These are phyloP conservation scores for Rhynchonycteris naso DNA, from an alignment of 2,797 vertebrate species.

Conservation along the genomic window DNA sequence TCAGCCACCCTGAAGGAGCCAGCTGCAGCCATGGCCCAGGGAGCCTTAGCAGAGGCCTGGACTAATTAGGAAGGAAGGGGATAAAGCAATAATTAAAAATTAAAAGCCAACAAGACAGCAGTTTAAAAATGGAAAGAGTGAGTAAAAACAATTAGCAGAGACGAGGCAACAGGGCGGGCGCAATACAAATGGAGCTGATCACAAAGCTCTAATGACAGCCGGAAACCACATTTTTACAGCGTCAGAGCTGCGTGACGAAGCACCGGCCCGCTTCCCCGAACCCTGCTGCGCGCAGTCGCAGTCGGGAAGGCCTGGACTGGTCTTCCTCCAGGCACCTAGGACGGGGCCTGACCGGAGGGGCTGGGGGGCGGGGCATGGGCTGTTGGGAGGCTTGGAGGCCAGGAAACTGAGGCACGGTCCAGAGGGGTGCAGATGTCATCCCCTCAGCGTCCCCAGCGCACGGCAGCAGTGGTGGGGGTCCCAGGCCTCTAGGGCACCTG, in stretches of 20 bases:
- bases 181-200: constrained; percentile 86
- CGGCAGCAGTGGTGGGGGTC: constrained; percentile 13
- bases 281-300: constrained; percentile 55
- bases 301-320: constrained; percentile 64
- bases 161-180: constrained; percentile 81
- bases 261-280: constrained; percentile 80
- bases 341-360: background rate
- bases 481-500: constrained; percentile 47
- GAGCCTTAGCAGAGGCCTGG: background rate
- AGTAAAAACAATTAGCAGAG: constrained; percentile 86
- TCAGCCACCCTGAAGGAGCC: background rate
- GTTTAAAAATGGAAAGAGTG: constrained; percentile 86
- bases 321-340: constrained; percentile 59
- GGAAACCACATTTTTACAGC: constrained; percentile 86
- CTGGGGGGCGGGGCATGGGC: background rate
- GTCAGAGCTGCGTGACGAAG: constrained; percentile 87
- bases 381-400: background rate
- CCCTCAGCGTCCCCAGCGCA: background rate
- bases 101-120: constrained; percentile 85
- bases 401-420: background rate
- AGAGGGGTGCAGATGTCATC: background rate
- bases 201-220: constrained; percentile 85
- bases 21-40: background rate
- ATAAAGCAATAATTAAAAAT: constrained; percentile 86
- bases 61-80: constrained; percentile 71